These are phyloP conservation scores for Ypsolopha scabrella DNA, from an alignment of 2,888 invertebrate genomes.

Conservation along the genomic window DNA sequence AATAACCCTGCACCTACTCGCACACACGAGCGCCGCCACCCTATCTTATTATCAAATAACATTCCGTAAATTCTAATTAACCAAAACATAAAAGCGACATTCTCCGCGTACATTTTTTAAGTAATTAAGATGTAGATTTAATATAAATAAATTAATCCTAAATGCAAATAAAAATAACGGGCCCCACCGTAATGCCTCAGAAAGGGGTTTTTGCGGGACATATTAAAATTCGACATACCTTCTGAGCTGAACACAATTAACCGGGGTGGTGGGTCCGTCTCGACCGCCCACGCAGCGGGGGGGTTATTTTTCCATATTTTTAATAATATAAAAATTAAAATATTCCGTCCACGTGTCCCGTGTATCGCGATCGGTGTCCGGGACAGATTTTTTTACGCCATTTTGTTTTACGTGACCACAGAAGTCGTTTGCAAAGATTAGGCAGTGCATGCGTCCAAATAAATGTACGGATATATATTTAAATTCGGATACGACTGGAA, in stretches of 20 bases:
- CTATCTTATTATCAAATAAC: no score
- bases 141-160: slow-evolving; percentile 22
- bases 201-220: slow-evolving; percentile 3
- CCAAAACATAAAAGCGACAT: not conserved
- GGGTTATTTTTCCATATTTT: slow-evolving; percentile 34
- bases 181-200: not conserved
- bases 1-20: no score
- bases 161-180: slow-evolving; percentile 58
- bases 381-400: slow-evolving; percentile 34
- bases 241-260: slow-evolving; percentile 2
- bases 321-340: slow-evolving; percentile 47
- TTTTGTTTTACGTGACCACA: slow-evolving; percentile 46
- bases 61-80: not conserved
- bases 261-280: slow-evolving; percentile 26
- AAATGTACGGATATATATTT: slow-evolving; percentile 45
- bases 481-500: slow-evolving; percentile 27
- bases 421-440: slow-evolving; percentile 47
- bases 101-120: not conserved
- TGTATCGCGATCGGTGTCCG: slow-evolving; percentile 63
- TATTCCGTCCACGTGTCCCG: slow-evolving; percentile 54
- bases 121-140: slow-evolving; percentile 3
- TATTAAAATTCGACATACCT: slow-evolving; percentile 4
- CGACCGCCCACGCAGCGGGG: slow-evolving; percentile 24
- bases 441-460: slow-evolving; percentile 44
- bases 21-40: no score